These are phyloP conservation scores for Furcifer pardalis DNA, from an alignment of 2,797 vertebrate species.

Conservation along the genomic window DNA sequence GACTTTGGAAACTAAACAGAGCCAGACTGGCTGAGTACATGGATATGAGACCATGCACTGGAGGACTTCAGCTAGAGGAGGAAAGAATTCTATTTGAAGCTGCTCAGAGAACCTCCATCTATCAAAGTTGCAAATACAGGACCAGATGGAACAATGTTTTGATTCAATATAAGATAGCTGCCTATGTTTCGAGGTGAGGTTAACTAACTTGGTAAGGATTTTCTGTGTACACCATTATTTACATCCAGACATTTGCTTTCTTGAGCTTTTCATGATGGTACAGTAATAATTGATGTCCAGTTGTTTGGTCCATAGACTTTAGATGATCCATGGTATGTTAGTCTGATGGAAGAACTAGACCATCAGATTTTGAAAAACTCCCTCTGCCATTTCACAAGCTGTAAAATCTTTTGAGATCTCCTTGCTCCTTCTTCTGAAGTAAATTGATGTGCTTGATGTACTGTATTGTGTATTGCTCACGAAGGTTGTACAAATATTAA, in stretches of 20 bases:
- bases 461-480: slow-evolving; percentile 2
- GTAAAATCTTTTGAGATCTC: neutral
- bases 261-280: neutral
- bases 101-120: too few relatives aligned
- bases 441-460: slow-evolving; percentile 1
- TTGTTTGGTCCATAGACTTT: neutral
- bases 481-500: neutral
- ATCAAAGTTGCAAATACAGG: too few relatives aligned
- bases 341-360: neutral
- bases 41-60: too few relatives aligned
- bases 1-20: too few relatives aligned
- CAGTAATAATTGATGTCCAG: neutral
- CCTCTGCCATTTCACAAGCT: neutral
- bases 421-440: neutral
- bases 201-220: neutral
- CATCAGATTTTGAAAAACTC: neutral
- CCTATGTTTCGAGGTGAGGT: neutral
- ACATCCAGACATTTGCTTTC: neutral
- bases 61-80: too few relatives aligned
- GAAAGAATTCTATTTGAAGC: too few relatives aligned
- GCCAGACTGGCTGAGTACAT: too few relatives aligned
- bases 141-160: too few relatives aligned
- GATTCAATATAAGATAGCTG: too few relatives aligned
- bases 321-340: neutral
- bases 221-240: neutral